Evolutionary conservation across 2,113 vertebrate genomes (phyloP), one percentile per base, ranked within the genome.

Genomic region (Cervus canadensis): DNA sequence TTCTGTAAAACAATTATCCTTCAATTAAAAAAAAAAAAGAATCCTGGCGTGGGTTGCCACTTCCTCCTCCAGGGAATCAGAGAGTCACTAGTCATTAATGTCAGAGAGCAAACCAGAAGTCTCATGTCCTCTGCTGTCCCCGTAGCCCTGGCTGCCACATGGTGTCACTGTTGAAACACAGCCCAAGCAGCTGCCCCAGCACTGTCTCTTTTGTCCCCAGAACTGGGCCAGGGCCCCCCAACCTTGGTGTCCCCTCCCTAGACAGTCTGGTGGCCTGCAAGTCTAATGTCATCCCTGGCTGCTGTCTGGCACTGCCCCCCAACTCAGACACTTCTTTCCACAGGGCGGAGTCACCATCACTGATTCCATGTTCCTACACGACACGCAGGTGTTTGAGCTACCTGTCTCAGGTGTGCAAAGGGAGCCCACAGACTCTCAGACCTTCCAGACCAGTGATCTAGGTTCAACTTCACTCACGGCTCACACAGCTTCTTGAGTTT

Each of bases 131-230:
- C 83, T 54, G 50, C 26, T 67, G 43, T 89, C 85, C 95, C 21
- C 33, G 48, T 71, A 86, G 62, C 88, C 60, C 0, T 59, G 86
- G 60, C 67, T 64, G 82, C 98, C 98, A 98, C 98, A 97, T 54
- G 98, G 98, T 98, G 98, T 98, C 98, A 98, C 97, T 98, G 89
- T 98, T 98, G 97, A 98, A 94, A 91, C 98, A 97, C 71, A 96
- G 94, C 94, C 67, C 1, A 59, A 52, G 88, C 81, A 90, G 88
- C 76, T 94, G 85, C 19, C 95, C 64, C 15, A 7, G 36, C 2
- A 15, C 50, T 19, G 10, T 84, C 83, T 96, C 78, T 94, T 91
- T 76, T 62, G 92, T 84, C 67, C 62, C 45, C 45, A 67, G 79
- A 95, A 67, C 9, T 43, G 82, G 95, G 48, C 25, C 6, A 11